phyloP scores from a whole-genome alignment of 2,113 vertebrate genomes.

The Hippoglossus stenolepis region DNA sequence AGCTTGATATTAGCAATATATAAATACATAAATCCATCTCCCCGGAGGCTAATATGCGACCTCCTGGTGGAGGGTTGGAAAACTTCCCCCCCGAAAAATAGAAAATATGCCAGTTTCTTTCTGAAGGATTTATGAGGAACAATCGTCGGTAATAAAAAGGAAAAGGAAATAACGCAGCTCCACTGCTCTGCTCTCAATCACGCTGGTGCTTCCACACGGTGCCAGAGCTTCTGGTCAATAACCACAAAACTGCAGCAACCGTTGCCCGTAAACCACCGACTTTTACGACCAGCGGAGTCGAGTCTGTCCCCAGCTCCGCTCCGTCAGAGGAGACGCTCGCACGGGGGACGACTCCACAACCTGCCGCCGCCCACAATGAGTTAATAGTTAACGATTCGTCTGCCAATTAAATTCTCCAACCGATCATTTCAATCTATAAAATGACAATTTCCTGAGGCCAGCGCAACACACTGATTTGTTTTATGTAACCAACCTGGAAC shows the following conservation, averaged over 20 bases:
- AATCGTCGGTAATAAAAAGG: background rate
- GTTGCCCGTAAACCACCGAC: conserved; percentile 30
- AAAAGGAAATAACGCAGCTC: conserved; percentile 7
- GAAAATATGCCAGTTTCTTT: background rate
- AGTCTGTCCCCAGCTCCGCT: background rate
- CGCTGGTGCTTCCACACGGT: conserved; percentile 46
- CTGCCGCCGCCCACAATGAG: background rate
- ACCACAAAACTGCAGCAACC: conserved; percentile 48
- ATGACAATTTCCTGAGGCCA: background rate
- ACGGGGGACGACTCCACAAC: too few relatives aligned
- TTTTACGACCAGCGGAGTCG: conserved; percentile 44
- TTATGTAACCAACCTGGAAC: background rate
- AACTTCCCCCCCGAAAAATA: too few relatives aligned
- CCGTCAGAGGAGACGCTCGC: too few relatives aligned
- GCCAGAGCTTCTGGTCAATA: conserved; percentile 51
- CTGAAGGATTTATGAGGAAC: background rate
- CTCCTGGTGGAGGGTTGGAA: background rate
- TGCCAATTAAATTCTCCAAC: background rate
- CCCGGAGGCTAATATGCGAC: background rate
- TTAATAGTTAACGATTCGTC: background rate
- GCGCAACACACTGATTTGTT: background rate
- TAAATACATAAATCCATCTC: conserved; percentile 3
- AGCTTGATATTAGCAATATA: conserved; percentile 16
- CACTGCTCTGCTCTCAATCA: conserved; percentile 55
- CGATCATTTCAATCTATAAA: background rate